These are phyloP conservation scores for Andrena hattorfiana DNA, from an alignment of 2,888 invertebrate species.

Conservation along the genomic window DNA sequence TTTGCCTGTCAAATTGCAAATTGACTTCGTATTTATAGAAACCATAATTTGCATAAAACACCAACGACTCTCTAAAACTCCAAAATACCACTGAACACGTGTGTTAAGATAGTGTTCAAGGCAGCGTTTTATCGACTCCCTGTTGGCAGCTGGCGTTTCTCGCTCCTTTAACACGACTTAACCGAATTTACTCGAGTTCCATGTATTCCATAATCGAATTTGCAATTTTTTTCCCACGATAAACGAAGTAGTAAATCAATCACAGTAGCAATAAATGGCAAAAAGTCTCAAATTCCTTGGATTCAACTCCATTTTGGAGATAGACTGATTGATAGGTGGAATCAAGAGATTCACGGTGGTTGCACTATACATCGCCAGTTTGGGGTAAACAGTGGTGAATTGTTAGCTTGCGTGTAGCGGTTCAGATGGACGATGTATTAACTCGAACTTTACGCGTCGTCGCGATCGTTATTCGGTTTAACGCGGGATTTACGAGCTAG, in stretches of 20 bases:
- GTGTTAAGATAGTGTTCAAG: background rate
- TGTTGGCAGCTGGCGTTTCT: background rate
- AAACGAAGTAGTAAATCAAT: constrained; percentile 24
- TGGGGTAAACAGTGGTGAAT: constrained; percentile 45
- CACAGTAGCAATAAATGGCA: background rate
- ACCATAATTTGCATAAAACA: too few species aligned
- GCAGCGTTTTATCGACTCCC: background rate
- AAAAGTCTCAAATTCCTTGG: constrained; percentile 1
- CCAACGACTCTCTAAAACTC: background rate
- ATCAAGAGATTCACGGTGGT: too few species aligned
- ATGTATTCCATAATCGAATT: constrained; percentile 36
- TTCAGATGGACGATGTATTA: constrained; percentile 12
- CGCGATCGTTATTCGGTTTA: constrained; percentile 29
- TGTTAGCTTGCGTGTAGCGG: constrained; percentile 13
- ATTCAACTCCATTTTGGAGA: background rate
- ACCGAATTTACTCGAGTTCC: constrained; percentile 41
- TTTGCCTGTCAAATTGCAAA: too few species aligned
- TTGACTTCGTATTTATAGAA: too few species aligned
- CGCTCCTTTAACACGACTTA: too few species aligned
- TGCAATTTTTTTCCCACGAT: constrained; percentile 28
- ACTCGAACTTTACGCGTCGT: constrained; percentile 26
- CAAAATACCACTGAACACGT: background rate
- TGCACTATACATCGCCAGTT: constrained; percentile 11
- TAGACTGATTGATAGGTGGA: background rate
- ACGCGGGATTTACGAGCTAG: constrained; percentile 23